These are phyloP conservation scores for Nicator chloris DNA, from an alignment of 2,113 vertebrate species.

Conservation along the genomic window DNA sequence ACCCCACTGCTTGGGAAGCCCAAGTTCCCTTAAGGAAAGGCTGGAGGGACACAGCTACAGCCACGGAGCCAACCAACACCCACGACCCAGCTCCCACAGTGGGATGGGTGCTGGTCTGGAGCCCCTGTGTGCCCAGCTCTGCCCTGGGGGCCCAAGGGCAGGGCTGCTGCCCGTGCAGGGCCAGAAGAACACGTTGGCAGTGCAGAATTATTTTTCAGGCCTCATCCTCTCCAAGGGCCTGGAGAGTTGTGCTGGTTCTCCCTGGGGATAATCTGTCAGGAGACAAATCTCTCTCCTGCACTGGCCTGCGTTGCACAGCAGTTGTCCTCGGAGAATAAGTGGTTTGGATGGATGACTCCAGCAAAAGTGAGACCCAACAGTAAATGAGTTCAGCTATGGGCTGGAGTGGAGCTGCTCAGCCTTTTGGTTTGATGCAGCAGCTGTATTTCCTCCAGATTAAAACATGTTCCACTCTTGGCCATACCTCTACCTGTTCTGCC, in stretches of 20 bases:
- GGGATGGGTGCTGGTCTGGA: not conserved
- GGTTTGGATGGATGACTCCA: not conserved
- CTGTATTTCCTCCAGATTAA: not conserved
- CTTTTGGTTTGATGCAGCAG: not conserved
- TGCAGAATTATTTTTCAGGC: not conserved
- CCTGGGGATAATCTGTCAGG: not conserved
- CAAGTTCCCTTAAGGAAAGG: not conserved
- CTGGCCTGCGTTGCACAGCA: not conserved
- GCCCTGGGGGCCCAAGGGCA: not conserved
- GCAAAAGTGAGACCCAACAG: not conserved
- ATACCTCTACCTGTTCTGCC: not conserved
- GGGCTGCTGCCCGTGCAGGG: not conserved
- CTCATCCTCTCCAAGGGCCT: not conserved
- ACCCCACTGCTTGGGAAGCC: not conserved
- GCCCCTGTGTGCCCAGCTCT: not conserved
- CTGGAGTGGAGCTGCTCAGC: not conserved
- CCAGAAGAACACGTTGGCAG: not conserved
- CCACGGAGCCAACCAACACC: not conserved
- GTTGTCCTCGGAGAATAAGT: not conserved
- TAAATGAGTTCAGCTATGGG: not conserved
- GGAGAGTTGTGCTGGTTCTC: rapidly evolving
- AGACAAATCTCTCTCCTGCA: not conserved
- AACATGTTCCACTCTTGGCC: not conserved
- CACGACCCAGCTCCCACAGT: not conserved
- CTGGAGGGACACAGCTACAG: not conserved